These are phyloP conservation scores for Coreius guichenoti DNA, from an alignment of 2,797 vertebrate genomes.

Conservation along the genomic window DNA sequence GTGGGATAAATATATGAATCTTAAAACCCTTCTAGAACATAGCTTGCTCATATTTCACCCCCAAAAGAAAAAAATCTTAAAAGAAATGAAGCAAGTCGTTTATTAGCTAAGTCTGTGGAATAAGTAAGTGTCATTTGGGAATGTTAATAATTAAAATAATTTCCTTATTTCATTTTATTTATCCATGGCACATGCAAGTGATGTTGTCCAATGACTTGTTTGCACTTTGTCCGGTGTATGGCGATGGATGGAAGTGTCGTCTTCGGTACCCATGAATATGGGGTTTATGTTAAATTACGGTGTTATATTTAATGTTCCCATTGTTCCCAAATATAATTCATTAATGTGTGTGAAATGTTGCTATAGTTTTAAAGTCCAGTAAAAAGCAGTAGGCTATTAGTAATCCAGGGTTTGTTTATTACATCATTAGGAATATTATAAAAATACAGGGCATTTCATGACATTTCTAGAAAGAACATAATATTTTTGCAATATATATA, in stretches of 20 bases:
- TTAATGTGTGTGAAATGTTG: background rate
- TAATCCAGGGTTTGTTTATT: background rate
- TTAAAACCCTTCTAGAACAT: background rate
- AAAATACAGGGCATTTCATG: conserved; percentile 1
- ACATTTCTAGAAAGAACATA: background rate
- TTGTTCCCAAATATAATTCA: background rate
- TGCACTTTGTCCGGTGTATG: too few relatives aligned
- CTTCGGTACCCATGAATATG: too few relatives aligned
- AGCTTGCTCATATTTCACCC: background rate
- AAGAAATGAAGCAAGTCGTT: background rate
- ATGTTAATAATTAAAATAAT: background rate
- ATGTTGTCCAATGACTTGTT: too few relatives aligned
- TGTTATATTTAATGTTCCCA: background rate
- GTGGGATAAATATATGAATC: background rate
- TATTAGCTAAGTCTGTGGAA: background rate
- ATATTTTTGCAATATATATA: background rate
- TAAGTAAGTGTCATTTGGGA: background rate
- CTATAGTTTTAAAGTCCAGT: background rate
- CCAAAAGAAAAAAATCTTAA: background rate
- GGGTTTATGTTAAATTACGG: background rate
- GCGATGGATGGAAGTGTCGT: too few relatives aligned
- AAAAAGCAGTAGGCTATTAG: background rate
- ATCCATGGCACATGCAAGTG: too few relatives aligned
- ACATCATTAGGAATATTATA: background rate
- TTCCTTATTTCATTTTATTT: too few relatives aligned